Percentiles rank a stretch among this genome's conserved stretches.
These are phyloP conservation scores for Cololabis saira DNA, from an alignment of 2,113 vertebrate genomes.

Conservation along the genomic window DNA sequence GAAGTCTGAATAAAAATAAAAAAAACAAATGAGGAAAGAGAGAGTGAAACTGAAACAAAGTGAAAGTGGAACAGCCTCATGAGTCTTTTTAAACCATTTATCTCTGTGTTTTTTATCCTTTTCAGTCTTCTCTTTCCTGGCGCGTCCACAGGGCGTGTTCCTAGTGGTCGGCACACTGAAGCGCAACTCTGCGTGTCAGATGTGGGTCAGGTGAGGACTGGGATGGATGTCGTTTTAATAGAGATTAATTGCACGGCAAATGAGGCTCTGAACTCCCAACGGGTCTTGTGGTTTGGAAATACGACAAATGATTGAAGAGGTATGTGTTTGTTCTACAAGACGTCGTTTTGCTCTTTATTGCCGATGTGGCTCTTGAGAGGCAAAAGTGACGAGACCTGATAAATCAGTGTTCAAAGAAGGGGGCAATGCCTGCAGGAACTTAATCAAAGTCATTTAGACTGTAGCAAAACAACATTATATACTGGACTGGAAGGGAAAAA, in stretches of 20 bases:
- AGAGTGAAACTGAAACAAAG: slow-evolving; percentile 5
- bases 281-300: neutral
- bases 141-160: slow-evolving; percentile 7
- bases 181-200: slow-evolving; percentile 17
- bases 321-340: neutral
- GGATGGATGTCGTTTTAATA: slow-evolving; percentile 53
- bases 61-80: neutral
- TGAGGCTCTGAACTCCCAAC: slow-evolving; percentile 26
- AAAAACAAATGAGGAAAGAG: neutral
- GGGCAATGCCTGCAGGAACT: neutral
- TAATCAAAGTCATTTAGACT: neutral
- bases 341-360: neutral
- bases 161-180: slow-evolving; percentile 18
- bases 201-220: slow-evolving; percentile 39
- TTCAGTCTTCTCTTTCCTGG: neutral
- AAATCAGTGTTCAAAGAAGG: neutral
- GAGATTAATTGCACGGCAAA: slow-evolving; percentile 59
- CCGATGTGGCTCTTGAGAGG: neutral
- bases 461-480: neutral
- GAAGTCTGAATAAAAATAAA: slow-evolving; percentile 1
- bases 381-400: slow-evolving; percentile 2
- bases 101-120: neutral
- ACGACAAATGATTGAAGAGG: slow-evolving; percentile 10
- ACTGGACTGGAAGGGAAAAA: neutral
- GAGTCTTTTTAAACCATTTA: neutral